Percentiles rank a stretch among this genome's conserved stretches.
These are phyloP conservation scores for Hypselothyrea guttata DNA, from an alignment of 2,888 invertebrate species.

Conservation along the genomic window DNA sequence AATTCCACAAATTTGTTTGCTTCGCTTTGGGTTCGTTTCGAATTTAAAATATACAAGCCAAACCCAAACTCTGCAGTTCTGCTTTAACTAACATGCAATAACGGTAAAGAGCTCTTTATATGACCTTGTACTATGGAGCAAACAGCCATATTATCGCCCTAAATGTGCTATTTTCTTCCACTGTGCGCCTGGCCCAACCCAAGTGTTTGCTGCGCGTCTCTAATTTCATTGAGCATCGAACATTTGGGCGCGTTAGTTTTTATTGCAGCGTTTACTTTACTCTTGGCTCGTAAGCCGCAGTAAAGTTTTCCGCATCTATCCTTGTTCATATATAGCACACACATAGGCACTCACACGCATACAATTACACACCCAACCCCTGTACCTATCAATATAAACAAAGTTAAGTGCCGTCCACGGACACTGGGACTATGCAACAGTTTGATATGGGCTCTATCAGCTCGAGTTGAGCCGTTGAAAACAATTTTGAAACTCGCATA, in stretches of 20 bases:
- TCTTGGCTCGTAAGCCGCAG: conserved; percentile 41
- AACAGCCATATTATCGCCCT: not conserved
- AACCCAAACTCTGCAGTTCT: no score
- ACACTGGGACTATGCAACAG: conserved; percentile 59
- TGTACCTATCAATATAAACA: conserved; percentile 26
- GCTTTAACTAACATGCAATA: no score
- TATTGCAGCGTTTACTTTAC: conserved; percentile 62
- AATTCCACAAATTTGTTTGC: no score
- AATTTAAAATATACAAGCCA: no score
- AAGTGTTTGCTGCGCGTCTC: conserved; percentile 44
- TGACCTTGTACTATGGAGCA: not conserved
- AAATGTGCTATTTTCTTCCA: not conserved
- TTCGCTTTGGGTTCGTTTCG: no score
- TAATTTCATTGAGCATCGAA: conserved; percentile 49
- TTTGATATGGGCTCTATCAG: conserved; percentile 34
- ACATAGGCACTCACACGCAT: conserved; percentile 1
- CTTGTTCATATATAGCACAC: conserved; percentile 28
- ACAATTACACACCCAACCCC: conserved; percentile 5
- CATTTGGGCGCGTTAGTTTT: conserved; percentile 45
- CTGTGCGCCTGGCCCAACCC: conserved; percentile 18
- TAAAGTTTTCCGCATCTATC: conserved; percentile 52
- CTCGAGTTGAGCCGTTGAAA: conserved; percentile 26
- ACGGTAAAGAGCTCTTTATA: no score
- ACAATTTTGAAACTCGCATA: conserved; percentile 36
- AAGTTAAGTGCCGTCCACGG: conserved; percentile 49